Evolutionary conservation across 1,140 invertebrate genomes (phyloP).

Genomic region (Melitaea cinxia): DNA sequence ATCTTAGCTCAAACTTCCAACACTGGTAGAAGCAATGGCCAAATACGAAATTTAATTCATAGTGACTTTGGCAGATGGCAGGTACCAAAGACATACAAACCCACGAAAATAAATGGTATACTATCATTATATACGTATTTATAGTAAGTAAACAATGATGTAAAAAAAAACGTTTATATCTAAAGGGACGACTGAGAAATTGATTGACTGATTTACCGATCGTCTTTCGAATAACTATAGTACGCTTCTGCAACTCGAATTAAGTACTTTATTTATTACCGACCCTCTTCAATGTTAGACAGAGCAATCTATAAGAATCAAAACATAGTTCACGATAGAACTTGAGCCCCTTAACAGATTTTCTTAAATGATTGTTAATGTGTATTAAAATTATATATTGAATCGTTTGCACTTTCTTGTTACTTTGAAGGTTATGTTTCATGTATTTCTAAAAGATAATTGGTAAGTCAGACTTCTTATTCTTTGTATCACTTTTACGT

Average conservation of each 20-base stretch:
- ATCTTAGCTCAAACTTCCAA: too few relatives aligned
- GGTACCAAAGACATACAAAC: too few relatives aligned
- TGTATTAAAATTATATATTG: conserved; percentile 5
- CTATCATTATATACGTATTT: too few relatives aligned
- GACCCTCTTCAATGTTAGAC: conserved; percentile 45
- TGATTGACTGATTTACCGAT: conserved; percentile 19
- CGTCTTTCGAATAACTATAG: conserved; percentile 29
- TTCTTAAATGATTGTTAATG: conserved; percentile 29
- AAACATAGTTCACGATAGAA: conserved; percentile 27
- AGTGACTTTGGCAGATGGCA: too few relatives aligned
- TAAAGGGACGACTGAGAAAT: neutral
- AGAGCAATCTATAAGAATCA: conserved; percentile 41
- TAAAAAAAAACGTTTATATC: neutral
- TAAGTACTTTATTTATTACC: conserved; percentile 46
- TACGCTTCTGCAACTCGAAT: conserved; percentile 38
- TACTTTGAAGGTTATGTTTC: too few relatives aligned
- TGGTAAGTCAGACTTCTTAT: too few relatives aligned
- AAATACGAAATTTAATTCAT: too few relatives aligned
- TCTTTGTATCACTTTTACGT: too few relatives aligned
- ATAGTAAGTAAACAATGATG: neutral
- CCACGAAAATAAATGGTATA: too few relatives aligned
- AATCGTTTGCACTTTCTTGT: neutral
- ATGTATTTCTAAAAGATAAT: too few relatives aligned
- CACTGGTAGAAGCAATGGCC: too few relatives aligned
- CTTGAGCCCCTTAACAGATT: conserved; percentile 28